Percentiles rank a stretch among this genome's conserved stretches.
phyloP scores from a whole-genome alignment of 1,140 invertebrate species.

The Drosophila lacteicornis region DNA sequence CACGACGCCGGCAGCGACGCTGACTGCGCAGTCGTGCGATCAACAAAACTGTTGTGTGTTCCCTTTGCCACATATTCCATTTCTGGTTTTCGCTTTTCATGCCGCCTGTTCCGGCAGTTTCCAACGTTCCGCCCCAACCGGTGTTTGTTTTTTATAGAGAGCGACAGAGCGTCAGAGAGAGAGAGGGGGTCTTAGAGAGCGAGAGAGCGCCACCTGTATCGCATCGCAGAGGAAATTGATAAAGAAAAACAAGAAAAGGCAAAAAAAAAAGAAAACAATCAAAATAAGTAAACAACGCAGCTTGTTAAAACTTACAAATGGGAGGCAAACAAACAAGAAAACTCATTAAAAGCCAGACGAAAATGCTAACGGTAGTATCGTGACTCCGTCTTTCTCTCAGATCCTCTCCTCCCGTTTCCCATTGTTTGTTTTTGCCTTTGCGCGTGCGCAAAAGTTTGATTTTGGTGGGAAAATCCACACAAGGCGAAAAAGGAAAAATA shows the following conservation, averaged over 20 bases:
- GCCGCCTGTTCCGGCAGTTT: constrained; percentile 43
- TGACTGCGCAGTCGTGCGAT: constrained; percentile 40
- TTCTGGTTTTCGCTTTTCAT: constrained; percentile 79
- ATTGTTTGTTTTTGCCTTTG: constrained; percentile 52
- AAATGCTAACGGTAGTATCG: constrained; percentile 71
- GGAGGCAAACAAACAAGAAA: constrained; percentile 65
- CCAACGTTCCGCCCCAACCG: constrained; percentile 58
- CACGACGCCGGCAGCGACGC: constrained; percentile 52
- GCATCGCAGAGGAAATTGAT: constrained; percentile 47
- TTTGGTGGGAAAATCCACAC: constrained; percentile 37
- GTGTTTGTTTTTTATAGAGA: constrained; percentile 71
- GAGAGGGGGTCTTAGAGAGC: constrained; percentile 13
- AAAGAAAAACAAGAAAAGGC: constrained; percentile 45
- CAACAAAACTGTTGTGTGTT: constrained; percentile 77
- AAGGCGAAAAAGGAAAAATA: constrained; percentile 12
- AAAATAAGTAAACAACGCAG: constrained; percentile 65
- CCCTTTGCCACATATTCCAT: constrained; percentile 59
- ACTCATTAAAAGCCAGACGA: constrained; percentile 65
- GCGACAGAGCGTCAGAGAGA: constrained; percentile 14
- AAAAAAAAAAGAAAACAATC: constrained; percentile 50
- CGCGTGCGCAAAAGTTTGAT: constrained; percentile 50
- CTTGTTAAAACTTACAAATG: constrained; percentile 74
- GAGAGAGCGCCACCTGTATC: constrained; percentile 32
- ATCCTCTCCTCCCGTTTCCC: constrained; percentile 3
- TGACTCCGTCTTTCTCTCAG: constrained; percentile 19